Evolutionary conservation across 2,888 invertebrate genomes (phyloP).

Genomic region (Parochlus steinenii): DNA sequence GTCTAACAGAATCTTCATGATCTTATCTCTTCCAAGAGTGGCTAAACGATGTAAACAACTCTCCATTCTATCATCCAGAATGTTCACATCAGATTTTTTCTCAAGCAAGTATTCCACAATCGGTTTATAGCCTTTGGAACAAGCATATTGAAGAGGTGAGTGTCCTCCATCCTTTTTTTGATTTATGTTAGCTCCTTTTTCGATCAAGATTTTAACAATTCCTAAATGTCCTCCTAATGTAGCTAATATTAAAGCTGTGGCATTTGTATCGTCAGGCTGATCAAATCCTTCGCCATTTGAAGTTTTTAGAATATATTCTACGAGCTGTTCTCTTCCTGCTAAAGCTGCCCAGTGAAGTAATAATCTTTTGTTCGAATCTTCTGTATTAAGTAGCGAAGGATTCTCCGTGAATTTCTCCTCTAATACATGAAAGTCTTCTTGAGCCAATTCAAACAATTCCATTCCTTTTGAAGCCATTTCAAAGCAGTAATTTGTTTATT

Average conservation of each 20-base stretch:
- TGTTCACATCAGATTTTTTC: conserved; percentile 13
- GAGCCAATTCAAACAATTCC: conserved; percentile 7
- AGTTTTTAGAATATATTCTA: conserved; percentile 7
- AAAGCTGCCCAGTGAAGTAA: conserved; percentile 12
- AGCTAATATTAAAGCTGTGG: conserved; percentile 13
- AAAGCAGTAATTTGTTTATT: no score
- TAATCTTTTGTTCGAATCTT: conserved; percentile 10
- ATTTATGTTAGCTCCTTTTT: conserved; percentile 14
- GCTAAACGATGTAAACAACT: conserved; percentile 14
- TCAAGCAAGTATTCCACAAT: conserved; percentile 13
- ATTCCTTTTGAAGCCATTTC: no score
- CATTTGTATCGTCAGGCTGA: conserved; percentile 12
- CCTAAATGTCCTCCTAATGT: conserved; percentile 13
- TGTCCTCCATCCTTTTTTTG: conserved; percentile 13
- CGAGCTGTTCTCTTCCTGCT: conserved; percentile 8
- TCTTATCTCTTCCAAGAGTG: conserved; percentile 11
- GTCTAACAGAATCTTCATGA: conserved; percentile 12
- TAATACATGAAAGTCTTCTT: conserved; percentile 9
- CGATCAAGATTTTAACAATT: conserved; percentile 11
- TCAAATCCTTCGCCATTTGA: conserved; percentile 10
- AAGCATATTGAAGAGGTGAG: conserved; percentile 13
- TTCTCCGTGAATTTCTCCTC: conserved; percentile 6
- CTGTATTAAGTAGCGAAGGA: background rate
- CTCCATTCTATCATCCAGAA: conserved; percentile 12
- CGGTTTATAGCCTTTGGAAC: conserved; percentile 13